phyloP scores from a whole-genome alignment of 2,797 vertebrate species.

The Choloepus didactylus region DNA sequence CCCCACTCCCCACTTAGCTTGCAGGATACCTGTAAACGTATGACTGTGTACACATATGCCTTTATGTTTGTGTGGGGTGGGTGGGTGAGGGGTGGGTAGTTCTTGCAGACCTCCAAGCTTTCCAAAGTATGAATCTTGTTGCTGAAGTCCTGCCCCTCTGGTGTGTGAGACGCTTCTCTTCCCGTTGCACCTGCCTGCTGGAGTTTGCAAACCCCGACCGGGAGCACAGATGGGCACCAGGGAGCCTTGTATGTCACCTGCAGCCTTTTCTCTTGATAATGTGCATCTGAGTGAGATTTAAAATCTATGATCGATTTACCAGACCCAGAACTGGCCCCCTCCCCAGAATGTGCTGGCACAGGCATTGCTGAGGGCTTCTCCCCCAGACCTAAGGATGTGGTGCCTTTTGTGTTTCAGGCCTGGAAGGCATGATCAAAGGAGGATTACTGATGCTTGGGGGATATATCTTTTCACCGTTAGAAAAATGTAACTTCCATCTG shows the following conservation, averaged over 20 bases:
- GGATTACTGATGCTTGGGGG: not conserved
- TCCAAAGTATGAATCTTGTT: not conserved
- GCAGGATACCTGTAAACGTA: not conserved
- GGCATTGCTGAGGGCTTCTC: not conserved
- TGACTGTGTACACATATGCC: not conserved
- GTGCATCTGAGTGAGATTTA: not conserved
- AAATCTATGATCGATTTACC: conserved; percentile 30
- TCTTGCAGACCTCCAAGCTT: not conserved
- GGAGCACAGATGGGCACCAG: not conserved
- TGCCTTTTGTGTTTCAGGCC: conserved; percentile 55
- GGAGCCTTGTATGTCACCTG: not conserved
- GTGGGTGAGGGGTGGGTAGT: no score
- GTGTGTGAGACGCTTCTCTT: not conserved
- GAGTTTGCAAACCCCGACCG: not conserved
- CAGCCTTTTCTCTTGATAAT: not conserved
- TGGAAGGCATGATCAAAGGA: conserved; percentile 62
- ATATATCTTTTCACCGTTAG: conserved; percentile 35
- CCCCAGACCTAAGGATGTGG: not conserved
- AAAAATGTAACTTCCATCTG: conserved; percentile 65
- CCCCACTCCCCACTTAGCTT: not conserved
- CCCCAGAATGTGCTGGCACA: not conserved
- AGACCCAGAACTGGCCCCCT: not conserved
- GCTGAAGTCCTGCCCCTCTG: not conserved
- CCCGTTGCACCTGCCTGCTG: not conserved
- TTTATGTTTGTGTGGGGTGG: not conserved